Conservation (phyloP, 2,888 invertebrate species). For the Nebria salina region DNA sequence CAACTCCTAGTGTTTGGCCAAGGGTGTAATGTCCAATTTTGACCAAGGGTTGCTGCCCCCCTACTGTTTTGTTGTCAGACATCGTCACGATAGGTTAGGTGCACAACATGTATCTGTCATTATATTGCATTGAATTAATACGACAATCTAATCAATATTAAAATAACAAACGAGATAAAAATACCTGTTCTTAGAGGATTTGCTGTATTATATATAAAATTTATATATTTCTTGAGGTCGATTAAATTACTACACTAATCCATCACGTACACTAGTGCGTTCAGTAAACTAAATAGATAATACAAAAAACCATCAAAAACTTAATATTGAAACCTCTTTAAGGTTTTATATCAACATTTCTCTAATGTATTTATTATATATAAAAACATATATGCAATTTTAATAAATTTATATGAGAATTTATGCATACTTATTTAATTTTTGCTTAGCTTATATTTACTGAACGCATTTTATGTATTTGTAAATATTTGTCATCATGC, state of each 20-base stretch:
- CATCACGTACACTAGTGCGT: constrained; percentile 28
- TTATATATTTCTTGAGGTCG: neutral
- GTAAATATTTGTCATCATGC: neutral
- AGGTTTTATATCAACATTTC: neutral
- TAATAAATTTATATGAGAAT: neutral
- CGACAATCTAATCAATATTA: neutral
- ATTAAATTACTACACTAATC: constrained; percentile 6
- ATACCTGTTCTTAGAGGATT: neutral
- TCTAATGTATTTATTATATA: neutral
- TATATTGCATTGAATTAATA: neutral
- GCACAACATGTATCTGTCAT: constrained; percentile 23
- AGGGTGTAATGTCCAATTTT: constrained; percentile 98
- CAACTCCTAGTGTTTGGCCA: constrained; percentile 93
- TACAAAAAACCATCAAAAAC: neutral
- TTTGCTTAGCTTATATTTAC: neutral
- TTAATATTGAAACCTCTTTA: neutral
- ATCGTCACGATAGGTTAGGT: constrained; percentile 43
- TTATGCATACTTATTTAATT: neutral
- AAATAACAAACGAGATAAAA: neutral
- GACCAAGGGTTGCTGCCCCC: constrained; percentile 75
- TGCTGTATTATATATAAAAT: neutral
- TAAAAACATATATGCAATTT: neutral
- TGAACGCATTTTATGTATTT: neutral
- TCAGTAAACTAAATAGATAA: constrained; percentile 21
- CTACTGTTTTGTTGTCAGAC: constrained; percentile 47